Conservation (phyloP, 2,113 vertebrate genomes). For the Gavia stellata region DNA sequence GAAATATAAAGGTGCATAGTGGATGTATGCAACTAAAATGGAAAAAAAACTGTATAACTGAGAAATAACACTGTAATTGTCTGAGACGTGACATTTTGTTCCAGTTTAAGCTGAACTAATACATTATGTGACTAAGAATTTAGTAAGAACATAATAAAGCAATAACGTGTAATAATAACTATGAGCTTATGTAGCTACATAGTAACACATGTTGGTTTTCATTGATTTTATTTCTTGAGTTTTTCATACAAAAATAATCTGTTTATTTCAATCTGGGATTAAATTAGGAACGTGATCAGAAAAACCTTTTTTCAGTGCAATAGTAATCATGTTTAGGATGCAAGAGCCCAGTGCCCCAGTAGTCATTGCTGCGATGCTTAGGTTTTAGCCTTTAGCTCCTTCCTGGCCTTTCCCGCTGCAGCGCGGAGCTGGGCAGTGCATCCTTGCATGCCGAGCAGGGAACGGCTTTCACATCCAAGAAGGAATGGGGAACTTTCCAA, state of each 20-base stretch:
- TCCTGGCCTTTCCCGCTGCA: too few relatives aligned
- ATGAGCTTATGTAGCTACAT: neutral
- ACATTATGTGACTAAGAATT: neutral
- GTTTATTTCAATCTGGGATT: neutral
- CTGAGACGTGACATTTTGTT: neutral
- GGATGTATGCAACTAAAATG: neutral
- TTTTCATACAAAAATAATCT: neutral
- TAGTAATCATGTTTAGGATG: neutral
- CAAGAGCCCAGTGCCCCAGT: neutral
- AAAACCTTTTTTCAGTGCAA: neutral
- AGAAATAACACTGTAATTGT: neutral
- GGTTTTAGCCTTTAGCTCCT: neutral
- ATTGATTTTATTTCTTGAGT: neutral
- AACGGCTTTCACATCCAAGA: neutral
- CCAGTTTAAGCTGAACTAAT: neutral
- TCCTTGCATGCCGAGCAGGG: neutral
- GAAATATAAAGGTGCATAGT: neutral
- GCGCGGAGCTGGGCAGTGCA: neutral
- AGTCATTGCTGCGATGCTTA: neutral
- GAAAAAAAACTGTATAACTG: neutral
- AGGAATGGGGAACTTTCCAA: neutral
- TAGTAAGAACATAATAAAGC: neutral
- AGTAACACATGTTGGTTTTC: neutral
- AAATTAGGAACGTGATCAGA: neutral
- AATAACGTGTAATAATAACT: neutral